Base-by-base conservation (phyloP, 1,140 invertebrate genomes). In the Diorhabda carinulata region DNA sequence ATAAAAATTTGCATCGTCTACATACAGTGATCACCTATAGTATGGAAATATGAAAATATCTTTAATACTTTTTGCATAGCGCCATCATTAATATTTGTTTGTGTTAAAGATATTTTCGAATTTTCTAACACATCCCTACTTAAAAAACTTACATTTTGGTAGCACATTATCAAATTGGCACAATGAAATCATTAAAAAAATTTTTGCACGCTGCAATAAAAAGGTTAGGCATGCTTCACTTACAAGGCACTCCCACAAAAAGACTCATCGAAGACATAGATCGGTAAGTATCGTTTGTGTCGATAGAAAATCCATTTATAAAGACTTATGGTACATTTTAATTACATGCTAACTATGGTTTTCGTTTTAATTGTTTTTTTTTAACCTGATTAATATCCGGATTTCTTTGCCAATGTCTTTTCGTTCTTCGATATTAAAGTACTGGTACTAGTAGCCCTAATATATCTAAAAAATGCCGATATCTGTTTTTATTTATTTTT, bases 221-320 rank as follows among this genome's bases (percentile, higher is more conserved):
- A 75, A 88, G 87, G 87, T 89, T 81, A 87, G 88, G 83, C 89
- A 90, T 83, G 87, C 86, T 80, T 90, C 88, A 80, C 83, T 90
- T 82, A 90, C 89, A 81, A 86, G 88, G 79, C 87, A 88, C 84
- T 79, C 82, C 83, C 81, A 80, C 82, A 85, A 81, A 83, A 89
- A 88, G 86, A 86, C 87, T 79, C 89, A 90, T 82, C 85, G 89
- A 83, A 87, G 89, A 74, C 88, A 90, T 83, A 86, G 87, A 83
- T 90, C 89, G 83, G 89, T 90, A 87, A 90, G 89, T 89, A 72
- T 62, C 25, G 25, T 25, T 25, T 25, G 25, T 25, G 2, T 25
- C 25, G 25, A 25, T 25, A 25, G 25, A 25, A 25, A 25, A 25
- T 25, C 25, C 25, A 25, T 25, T 25, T 25, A 25, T 25, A 25